phyloP scores from a whole-genome alignment of 2,797 vertebrate genomes.

The Florisuga fusca region DNA sequence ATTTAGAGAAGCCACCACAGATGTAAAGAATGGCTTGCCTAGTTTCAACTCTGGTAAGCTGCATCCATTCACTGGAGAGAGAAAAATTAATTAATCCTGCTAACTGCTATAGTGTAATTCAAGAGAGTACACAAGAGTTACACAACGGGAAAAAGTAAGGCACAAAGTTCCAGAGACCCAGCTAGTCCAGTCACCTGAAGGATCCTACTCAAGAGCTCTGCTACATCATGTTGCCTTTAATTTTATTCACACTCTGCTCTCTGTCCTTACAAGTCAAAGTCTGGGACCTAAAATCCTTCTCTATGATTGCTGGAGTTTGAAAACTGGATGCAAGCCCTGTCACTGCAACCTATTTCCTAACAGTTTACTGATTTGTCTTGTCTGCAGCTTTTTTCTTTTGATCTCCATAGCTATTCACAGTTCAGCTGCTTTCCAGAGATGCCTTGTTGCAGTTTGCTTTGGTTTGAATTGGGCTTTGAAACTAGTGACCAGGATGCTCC shows the following conservation, averaged over 20 bases:
- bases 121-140: not conserved
- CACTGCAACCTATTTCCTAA: not conserved
- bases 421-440: slow-evolving; percentile 6
- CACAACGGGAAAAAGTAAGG: not conserved
- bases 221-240: not conserved
- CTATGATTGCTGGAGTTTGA: not conserved
- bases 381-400: slow-evolving; percentile 3
- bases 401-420: slow-evolving; percentile 13
- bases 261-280: not conserved
- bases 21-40: not conserved
- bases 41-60: not conserved
- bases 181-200: not conserved
- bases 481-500: not conserved
- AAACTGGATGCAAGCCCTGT: not conserved
- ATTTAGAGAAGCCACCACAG: not conserved
- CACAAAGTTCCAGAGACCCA: not conserved
- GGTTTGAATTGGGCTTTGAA: slow-evolving; percentile 36
- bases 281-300: not conserved
- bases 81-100: not conserved
- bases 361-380: slow-evolving; percentile 8
- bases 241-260: not conserved
- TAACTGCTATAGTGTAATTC: not conserved
- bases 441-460: slow-evolving; percentile 35
- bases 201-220: not conserved
- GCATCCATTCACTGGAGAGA: not conserved